Evolutionary conservation across 2,888 invertebrate genomes (phyloP).

Genomic region (Phengaris alcon): DNA sequence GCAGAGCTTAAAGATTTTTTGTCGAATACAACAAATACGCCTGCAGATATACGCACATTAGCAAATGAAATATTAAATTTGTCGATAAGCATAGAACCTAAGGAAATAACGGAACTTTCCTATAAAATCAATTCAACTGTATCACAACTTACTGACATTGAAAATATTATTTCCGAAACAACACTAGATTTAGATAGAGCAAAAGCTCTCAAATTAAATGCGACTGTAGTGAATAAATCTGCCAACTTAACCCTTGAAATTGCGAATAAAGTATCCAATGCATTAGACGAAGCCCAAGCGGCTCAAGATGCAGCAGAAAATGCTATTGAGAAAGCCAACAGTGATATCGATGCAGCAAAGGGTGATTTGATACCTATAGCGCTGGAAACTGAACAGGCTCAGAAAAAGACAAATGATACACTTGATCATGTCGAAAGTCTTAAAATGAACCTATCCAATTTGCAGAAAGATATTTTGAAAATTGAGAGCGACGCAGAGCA

Average conservation of each 20-base stretch:
- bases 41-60: conserved; percentile 83
- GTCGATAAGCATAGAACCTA: conserved; percentile 91
- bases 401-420: conserved; percentile 88
- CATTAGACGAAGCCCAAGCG: conserved; percentile 88
- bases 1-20: conserved; percentile 84
- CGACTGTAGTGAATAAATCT: conserved; percentile 84
- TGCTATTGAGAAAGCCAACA: conserved; percentile 90
- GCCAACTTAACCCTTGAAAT: conserved; percentile 81
- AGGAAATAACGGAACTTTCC: conserved; percentile 91
- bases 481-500: conserved; percentile 90
- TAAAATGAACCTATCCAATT: conserved; percentile 83
- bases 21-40: conserved; percentile 83
- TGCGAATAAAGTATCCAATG: conserved; percentile 86
- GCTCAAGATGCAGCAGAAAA: conserved; percentile 90
- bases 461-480: conserved; percentile 89
- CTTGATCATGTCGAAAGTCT: conserved; percentile 86
- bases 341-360: conserved; percentile 88
- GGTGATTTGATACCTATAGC: conserved; percentile 89
- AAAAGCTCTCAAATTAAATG: conserved; percentile 86
- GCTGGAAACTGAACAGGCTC: conserved; percentile 88
- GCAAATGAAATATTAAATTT: conserved; percentile 86
- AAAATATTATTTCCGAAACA: conserved; percentile 94
- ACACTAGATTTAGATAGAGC: conserved; percentile 88
- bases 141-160: conserved; percentile 93
- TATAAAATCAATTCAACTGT: conserved; percentile 91